These are phyloP conservation scores for Dicaeum eximium DNA, from an alignment of 2,113 vertebrate species.

Conservation along the genomic window DNA sequence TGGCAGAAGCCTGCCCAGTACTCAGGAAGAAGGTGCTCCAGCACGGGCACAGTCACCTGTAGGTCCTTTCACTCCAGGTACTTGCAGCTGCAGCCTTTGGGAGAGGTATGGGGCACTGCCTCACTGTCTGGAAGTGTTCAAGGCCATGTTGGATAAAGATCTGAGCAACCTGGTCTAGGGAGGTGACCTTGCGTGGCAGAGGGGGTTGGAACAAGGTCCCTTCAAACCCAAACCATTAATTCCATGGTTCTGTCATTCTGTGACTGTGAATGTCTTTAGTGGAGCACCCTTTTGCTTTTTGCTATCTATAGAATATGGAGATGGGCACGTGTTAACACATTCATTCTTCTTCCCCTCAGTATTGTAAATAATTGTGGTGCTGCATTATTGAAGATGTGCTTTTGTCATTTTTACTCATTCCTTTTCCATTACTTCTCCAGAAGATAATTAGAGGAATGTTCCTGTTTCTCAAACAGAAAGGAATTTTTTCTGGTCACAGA, in stretches of 20 bases:
- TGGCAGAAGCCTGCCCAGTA: neutral
- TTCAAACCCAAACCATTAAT: neutral
- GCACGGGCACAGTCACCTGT: neutral
- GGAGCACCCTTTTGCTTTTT: neutral
- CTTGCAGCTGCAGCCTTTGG: neutral
- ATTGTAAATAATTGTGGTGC: neutral
- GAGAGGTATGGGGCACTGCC: neutral
- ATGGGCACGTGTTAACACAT: neutral
- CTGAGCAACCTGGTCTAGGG: neutral
- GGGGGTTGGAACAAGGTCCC: neutral
- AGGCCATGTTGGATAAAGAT: neutral
- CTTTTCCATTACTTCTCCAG: neutral
- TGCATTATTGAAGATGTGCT: neutral
- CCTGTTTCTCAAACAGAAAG: neutral
- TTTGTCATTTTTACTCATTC: neutral
- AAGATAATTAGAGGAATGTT: neutral
- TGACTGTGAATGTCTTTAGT: neutral
- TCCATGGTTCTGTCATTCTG: neutral
- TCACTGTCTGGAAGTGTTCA: neutral
- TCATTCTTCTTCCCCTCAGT: neutral
- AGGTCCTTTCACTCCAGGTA: neutral
- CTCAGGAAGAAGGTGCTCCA: neutral
- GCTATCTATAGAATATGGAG: neutral
- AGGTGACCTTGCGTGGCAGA: fast-evolving
- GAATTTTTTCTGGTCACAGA: neutral